phyloP scores from a whole-genome alignment of 1,140 invertebrate genomes.

The Zaprionus ornatus region DNA sequence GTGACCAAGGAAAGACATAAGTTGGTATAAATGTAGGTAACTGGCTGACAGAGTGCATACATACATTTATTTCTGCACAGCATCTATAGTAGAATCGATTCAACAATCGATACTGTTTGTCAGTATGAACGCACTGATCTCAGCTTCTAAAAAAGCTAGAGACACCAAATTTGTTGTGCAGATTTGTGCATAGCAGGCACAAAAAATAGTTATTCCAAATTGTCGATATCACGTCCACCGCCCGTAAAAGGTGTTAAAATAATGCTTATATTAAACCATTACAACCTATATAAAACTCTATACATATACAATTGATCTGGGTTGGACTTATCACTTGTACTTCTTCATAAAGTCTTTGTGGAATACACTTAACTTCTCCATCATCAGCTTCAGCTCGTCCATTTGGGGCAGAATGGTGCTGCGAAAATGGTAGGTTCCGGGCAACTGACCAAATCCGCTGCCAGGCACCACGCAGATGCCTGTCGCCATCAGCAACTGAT shows the following conservation, averaged over 20 bases:
- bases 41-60: no score
- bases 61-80: no score
- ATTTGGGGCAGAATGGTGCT: constrained; percentile 96
- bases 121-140: background rate
- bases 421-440: constrained; percentile 98
- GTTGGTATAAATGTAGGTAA: no score
- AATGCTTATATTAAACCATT: no score
- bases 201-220: background rate
- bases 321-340: constrained; percentile 85
- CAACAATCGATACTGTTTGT: accelerated
- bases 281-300: no score
- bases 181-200: background rate
- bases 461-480: constrained; percentile 96
- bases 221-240: background rate
- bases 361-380: constrained; percentile 93
- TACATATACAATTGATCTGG: no score
- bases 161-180: background rate
- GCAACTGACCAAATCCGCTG: constrained; percentile 96
- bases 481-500: constrained; percentile 95
- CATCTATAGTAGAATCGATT: background rate
- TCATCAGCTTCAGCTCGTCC: constrained; percentile 92
- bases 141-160: background rate
- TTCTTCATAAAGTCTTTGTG: constrained; percentile 93
- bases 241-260: background rate
- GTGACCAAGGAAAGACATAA: no score